Base-by-base conservation (phyloP, 2,797 vertebrate species). In the Tinamus major region DNA sequence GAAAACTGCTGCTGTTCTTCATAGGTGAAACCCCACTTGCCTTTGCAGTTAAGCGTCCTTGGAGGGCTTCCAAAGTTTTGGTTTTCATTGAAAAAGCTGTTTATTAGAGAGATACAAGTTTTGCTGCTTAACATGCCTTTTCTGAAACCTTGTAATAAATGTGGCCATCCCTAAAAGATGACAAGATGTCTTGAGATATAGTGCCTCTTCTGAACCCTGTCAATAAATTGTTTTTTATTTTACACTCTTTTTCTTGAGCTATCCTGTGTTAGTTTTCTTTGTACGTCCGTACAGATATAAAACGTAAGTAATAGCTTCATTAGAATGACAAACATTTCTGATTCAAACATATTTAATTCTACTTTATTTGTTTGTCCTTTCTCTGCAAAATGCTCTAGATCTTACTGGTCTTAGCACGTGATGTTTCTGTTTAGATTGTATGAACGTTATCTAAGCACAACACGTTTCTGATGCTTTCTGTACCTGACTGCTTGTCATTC, bases 31-130 rank as follows among this genome's bases (percentile, higher is more conserved):
- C 42, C 79, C 39, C 3, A 9, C 79, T 46, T 69, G 77, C 59
- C 41, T 83, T 92, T 62, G 70, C 63, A 89, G 69, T 79, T 29
- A 49, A 85, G 14, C 18, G 17, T 88, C 75, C 56, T 94, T 95
- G 91, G 48, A 85, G 68, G 21, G 62, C 39, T 92, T 67, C 49
- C 1, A 0, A 4, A 53, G 29, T 72, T 94, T 93, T 85, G 4
- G 18, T 59, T 62, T n/a, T 78, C 41, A 31, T 58, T 51, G 72
- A 44, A 81, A 69, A 56, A 49, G n/a, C 16, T 65, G 31, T 70
- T 88, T 70, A 46, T 53, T 23, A 20, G 65, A 51, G 46, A 77
- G 87, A 49, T 6, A 51, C 2, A 16, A 56, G 31, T 20, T 61
- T 80, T 79, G 6, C 56, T 92, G 1, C 49, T 95, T 64, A 48